These are phyloP conservation scores for Anagyrus pseudococci DNA, from an alignment of 2,888 invertebrate genomes.

Conservation along the genomic window DNA sequence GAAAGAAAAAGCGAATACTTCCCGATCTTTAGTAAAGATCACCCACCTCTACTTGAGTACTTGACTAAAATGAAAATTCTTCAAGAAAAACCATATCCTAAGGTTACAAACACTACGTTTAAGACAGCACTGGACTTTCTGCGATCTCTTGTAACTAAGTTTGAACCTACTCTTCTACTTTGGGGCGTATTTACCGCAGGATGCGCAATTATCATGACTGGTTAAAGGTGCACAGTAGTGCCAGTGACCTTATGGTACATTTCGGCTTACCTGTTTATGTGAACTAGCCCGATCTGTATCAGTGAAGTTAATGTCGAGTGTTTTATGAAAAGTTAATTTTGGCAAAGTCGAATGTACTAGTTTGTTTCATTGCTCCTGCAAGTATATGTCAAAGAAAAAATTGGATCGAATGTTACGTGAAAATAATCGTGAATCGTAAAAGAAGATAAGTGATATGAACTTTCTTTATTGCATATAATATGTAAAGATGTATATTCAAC, in stretches of 20 bases:
- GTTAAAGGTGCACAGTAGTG: slow-evolving; percentile 31
- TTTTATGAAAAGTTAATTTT: no score
- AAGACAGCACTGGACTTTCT: slow-evolving; percentile 64
- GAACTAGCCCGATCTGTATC: no score
- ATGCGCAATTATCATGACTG: slow-evolving; percentile 64
- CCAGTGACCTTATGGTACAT: no score
- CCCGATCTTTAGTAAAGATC: slow-evolving; percentile 67
- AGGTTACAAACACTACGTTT: slow-evolving; percentile 59
- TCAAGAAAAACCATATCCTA: slow-evolving; percentile 53
- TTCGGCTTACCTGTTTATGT: no score
- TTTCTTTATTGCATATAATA: slow-evolving; percentile 16
- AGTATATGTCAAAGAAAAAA: no score
- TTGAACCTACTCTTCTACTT: slow-evolving; percentile 66
- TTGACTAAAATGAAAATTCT: slow-evolving; percentile 67
- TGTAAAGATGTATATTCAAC: slow-evolving; percentile 19
- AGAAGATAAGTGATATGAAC: slow-evolving; percentile 22
- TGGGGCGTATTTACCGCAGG: slow-evolving; percentile 68
- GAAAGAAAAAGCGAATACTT: slow-evolving; percentile 68
- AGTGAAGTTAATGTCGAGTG: no score
- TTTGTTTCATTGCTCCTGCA: no score
- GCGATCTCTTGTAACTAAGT: slow-evolving; percentile 59
- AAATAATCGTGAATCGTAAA: no score
- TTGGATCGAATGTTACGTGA: no score
- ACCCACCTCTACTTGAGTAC: slow-evolving; percentile 67
- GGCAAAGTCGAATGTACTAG: no score